Evolutionary conservation across 2,797 vertebrate species (phyloP).

Genomic region (Hapalemur alaotrensis): DNA sequence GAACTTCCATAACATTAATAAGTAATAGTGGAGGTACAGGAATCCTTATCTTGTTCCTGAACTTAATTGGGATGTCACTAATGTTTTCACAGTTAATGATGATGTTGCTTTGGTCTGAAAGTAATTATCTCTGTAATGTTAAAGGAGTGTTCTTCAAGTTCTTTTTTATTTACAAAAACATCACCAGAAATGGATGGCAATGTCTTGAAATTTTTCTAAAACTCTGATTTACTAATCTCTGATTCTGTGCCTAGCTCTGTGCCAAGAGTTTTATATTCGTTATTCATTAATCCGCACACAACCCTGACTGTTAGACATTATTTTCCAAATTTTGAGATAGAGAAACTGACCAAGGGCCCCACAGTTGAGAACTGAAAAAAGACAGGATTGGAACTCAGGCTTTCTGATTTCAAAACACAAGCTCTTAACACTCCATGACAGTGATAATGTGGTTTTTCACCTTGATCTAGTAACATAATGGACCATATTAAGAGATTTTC

Average conservation of each 20-base stretch:
- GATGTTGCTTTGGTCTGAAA: background rate
- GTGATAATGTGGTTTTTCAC: background rate
- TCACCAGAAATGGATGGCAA: background rate
- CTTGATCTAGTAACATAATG: background rate
- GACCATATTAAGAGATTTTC: background rate
- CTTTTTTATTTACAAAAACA: constrained; percentile 23
- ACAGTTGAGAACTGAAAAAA: background rate
- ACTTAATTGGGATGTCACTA: background rate
- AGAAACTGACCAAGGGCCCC: background rate
- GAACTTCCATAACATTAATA: background rate
- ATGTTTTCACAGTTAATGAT: background rate
- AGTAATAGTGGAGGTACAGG: background rate
- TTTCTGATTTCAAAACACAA: constrained; percentile 7
- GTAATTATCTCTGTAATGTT: background rate
- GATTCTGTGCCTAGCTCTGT: background rate
- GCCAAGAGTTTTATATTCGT: background rate
- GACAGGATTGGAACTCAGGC: background rate
- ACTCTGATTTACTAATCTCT: background rate
- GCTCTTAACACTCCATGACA: background rate
- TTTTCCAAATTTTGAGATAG: constrained; percentile 30
- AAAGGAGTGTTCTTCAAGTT: background rate
- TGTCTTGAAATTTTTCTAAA: constrained; percentile 32
- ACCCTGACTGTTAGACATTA: background rate
- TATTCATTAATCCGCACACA: background rate
- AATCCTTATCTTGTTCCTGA: background rate